Evolutionary conservation across 2,797 vertebrate species (phyloP), one percentile per base, ranked within the genome.

Genomic region (Acipenser transmontanus): DNA sequence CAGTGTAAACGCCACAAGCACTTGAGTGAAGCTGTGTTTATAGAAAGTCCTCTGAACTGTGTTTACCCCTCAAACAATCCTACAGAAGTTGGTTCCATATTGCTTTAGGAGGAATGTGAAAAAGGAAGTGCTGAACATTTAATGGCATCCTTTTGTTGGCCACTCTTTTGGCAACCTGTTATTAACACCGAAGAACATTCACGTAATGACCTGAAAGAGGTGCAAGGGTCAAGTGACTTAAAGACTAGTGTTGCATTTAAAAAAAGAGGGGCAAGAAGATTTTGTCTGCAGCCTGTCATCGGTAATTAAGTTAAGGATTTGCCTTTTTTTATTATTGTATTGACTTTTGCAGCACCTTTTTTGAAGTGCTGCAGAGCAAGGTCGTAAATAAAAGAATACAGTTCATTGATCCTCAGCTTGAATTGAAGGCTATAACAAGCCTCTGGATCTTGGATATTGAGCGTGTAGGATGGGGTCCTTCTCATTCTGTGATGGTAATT

Each of bases 1-100:
- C 63, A 68, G 52, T 59, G 11, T 34, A 68, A 68, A 59, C 62
- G 34, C 34, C 34, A 34, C 34, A 34, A 34, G 34, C 34, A 34
- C 34, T 34, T 34, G 34, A 34, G 64, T 71, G 63, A 67, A 78
- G 68, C 10, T 10, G 63, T 69, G 14, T 50, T 69, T 57, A 71
- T 73, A 74, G 61, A 69, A 70, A 76, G 66, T 34, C 34, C 34
- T 34, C 34, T 34, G 34, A 34, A 34, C 34, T 34, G 34, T 34
- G 34, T 34, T 34, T 34, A 34, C 34, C 34, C 34, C 34, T 34
- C 34, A 34, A 34, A 34, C 34, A 34, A 34, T 34, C 34, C 34
- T 34, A 34, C 34, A 34, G 2, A 2, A 34, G 34, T 34, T 34
- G 34, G 34, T 34, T 34, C 34, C 34, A 34, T 34, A 34, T 54